Conservation (phyloP, 2,888 invertebrate genomes). For the Drosophila testacea region DNA sequence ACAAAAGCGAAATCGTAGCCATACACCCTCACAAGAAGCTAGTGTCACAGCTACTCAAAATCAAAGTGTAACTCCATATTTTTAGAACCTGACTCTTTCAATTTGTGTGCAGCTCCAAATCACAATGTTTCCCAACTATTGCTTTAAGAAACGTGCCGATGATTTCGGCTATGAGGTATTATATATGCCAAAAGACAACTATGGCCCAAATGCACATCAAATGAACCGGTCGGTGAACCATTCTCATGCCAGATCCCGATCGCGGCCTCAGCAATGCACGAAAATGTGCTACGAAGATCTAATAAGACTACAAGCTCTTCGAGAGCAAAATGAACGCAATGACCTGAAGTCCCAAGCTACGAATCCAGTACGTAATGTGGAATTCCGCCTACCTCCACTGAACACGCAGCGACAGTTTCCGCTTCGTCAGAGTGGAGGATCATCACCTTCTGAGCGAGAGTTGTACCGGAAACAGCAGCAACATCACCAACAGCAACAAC, state of each 20-base stretch:
- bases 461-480: slow-evolving; percentile 1
- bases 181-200: slow-evolving; percentile 25
- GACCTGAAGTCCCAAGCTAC: slow-evolving; percentile 6
- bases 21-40: background rate
- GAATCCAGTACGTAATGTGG: slow-evolving; percentile 16
- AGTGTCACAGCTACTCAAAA: slow-evolving; percentile 18
- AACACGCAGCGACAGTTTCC: slow-evolving; percentile 7
- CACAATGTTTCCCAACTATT: slow-evolving; percentile 70
- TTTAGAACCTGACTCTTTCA: slow-evolving; percentile 13
- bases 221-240: background rate
- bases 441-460: background rate
- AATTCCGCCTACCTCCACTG: slow-evolving; percentile 35
- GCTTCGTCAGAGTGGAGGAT: background rate
- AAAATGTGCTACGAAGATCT: slow-evolving; percentile 16
- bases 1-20: background rate
- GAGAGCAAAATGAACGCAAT: slow-evolving; percentile 13
- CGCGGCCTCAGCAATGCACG: background rate
- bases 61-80: slow-evolving; percentile 12
- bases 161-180: slow-evolving; percentile 51
- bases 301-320: background rate
- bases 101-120: slow-evolving; percentile 24
- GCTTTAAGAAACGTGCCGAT: slow-evolving; percentile 54
- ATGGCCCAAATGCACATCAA: background rate
- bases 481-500: background rate
- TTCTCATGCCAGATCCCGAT: background rate